Percentiles rank a stretch among this genome's conserved stretches.
These are phyloP conservation scores for Loriculus beryllinus DNA, from an alignment of 2,797 vertebrate genomes.

Conservation along the genomic window DNA sequence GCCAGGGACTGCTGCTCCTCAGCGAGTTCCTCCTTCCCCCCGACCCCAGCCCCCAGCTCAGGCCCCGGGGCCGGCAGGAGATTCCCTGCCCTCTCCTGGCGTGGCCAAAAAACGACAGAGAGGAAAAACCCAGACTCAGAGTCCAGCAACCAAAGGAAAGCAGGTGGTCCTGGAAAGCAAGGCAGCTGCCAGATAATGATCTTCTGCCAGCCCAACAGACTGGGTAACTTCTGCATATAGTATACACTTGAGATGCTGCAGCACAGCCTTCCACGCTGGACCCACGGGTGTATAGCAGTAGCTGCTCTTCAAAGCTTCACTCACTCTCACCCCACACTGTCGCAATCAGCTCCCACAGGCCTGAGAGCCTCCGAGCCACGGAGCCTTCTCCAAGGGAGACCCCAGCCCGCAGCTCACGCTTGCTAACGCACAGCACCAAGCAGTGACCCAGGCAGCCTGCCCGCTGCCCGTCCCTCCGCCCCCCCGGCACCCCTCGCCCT, in stretches of 20 bases:
- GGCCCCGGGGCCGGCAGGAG: conserved; percentile 60
- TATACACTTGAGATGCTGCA: conserved; percentile 72
- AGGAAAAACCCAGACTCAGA: conserved; percentile 78
- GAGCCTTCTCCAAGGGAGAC: conserved; percentile 34
- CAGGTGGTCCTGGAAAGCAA: conserved; percentile 73
- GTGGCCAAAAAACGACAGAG: conserved; percentile 76
- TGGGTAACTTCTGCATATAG: conserved; percentile 64
- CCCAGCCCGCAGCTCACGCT: conserved; percentile 33
- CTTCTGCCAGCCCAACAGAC: conserved; percentile 53
- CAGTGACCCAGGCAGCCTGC: conserved; percentile 27
- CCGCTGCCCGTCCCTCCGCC: conserved; percentile 6
- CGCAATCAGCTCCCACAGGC: conserved; percentile 12
- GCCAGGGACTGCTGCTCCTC: conserved; percentile 49
- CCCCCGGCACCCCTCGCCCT: background rate
- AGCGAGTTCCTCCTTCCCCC: conserved; percentile 57
- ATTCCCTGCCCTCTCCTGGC: conserved; percentile 67
- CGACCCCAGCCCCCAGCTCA: conserved; percentile 63
- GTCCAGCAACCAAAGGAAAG: conserved; percentile 80
- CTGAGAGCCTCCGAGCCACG: conserved; percentile 42
- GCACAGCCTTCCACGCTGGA: conserved; percentile 76
- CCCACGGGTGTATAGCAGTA: conserved; percentile 63
- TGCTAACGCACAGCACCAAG: conserved; percentile 39
- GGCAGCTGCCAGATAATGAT: conserved; percentile 83
- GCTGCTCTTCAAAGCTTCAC: conserved; percentile 71
- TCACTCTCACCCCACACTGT: conserved; percentile 56